Conservation (phyloP, 2,797 vertebrate species). For the Pogonophryne albipinna region DNA sequence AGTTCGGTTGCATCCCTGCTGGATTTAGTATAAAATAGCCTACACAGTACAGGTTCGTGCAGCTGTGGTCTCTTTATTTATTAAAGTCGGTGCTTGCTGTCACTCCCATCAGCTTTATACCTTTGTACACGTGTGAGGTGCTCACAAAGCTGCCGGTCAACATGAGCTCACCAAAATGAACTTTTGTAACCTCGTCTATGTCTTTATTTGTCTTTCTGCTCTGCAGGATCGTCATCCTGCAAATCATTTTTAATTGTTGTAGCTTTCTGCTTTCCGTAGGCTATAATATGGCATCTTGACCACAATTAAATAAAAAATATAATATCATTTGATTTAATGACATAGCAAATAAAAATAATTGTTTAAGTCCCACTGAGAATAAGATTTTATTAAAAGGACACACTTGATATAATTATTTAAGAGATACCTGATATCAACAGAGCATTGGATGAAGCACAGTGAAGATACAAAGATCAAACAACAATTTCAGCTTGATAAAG, state of each 20-base stretch:
- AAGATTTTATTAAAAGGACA: neutral
- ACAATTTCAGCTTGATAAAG: too few relatives aligned
- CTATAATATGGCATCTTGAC: neutral
- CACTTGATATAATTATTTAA: neutral
- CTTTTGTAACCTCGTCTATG: constrained; percentile 23
- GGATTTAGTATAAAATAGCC: too few relatives aligned
- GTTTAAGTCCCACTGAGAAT: neutral
- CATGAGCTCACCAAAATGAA: constrained; percentile 15
- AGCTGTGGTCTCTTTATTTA: constrained; percentile 57
- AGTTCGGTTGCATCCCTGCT: too few relatives aligned
- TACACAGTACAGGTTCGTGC: constrained; percentile 5
- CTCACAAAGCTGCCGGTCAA: constrained; percentile 43
- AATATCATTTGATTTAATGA: too few relatives aligned
- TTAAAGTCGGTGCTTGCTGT: constrained; percentile 33
- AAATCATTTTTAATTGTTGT: neutral
- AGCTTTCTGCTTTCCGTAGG: neutral
- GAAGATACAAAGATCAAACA: constrained; percentile 51
- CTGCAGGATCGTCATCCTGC: too few relatives aligned
- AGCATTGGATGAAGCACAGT: constrained; percentile 9
- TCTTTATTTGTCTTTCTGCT: neutral
- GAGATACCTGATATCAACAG: neutral
- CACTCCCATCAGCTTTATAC: constrained; percentile 36
- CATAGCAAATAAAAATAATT: too few relatives aligned
- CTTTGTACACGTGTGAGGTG: constrained; percentile 26
- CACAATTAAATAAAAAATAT: neutral